phyloP scores from a whole-genome alignment of 2,113 vertebrate species.

The Bos taurus region ARS-UCD2.0 NC_037356.1:51004001-51004500 shows the following conservation, averaged over 20 bases:
- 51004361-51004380: not conserved
- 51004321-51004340: not conserved
- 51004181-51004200: not conserved
- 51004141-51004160: not conserved
- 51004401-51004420: not conserved
- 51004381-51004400: not conserved
- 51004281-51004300: not conserved
- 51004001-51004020: not conserved
- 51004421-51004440: not conserved
- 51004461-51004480: not conserved
- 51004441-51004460: not conserved
- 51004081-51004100: conserved; percentile 86
- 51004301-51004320: not conserved
- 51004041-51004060: conserved; percentile 87
- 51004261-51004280: not conserved
- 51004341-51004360: not conserved
- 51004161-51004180: not conserved
- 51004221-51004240: not conserved
- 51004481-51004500: not conserved
- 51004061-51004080: conserved; percentile 90
- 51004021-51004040: conserved; percentile 74
- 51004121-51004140: conserved; percentile 83
- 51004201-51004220: not conserved
- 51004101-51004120: conserved; percentile 89
- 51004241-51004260: not conserved